Conservation (phyloP, 2,888 invertebrate genomes). For the Heliconius aoede region DNA sequence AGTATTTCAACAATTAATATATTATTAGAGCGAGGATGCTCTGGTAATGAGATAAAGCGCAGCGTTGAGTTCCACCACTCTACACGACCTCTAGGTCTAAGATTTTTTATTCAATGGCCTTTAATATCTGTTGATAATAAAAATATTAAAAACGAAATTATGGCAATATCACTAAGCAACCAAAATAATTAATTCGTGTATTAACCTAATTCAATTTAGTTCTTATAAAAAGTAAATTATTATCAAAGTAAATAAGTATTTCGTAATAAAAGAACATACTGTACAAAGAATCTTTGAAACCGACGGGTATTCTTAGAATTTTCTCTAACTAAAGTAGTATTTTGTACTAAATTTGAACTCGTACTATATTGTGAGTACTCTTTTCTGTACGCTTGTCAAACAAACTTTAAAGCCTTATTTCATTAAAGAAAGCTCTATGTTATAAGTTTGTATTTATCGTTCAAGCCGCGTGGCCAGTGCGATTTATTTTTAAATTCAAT, state of each 20-base stretch:
- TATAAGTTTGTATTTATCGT: neutral
- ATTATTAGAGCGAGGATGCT: no score
- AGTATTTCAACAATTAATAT: no score
- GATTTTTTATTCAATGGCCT: no score
- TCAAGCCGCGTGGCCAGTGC: neutral
- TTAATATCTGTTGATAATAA: neutral
- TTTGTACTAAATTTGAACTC: slow-evolving; percentile 2
- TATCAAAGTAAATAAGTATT: neutral
- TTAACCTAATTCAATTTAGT: neutral
- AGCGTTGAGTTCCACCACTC: no score
- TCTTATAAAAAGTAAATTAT: neutral
- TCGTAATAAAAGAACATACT: slow-evolving; percentile 4
- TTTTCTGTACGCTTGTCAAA: neutral
- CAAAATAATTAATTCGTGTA: neutral
- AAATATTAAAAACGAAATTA: neutral
- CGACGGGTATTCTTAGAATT: neutral
- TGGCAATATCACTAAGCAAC: no score
- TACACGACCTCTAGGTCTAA: no score
- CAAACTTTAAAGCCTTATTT: slow-evolving; percentile 9
- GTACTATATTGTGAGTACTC: neutral
- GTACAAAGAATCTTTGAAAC: neutral
- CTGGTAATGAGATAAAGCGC: no score
- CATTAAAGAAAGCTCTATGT: slow-evolving; percentile 2
- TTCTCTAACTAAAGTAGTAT: neutral
- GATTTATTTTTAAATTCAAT: neutral